phyloP scores from a whole-genome alignment of 2,113 vertebrate species.

The Uropsilus gracilis region DNA sequence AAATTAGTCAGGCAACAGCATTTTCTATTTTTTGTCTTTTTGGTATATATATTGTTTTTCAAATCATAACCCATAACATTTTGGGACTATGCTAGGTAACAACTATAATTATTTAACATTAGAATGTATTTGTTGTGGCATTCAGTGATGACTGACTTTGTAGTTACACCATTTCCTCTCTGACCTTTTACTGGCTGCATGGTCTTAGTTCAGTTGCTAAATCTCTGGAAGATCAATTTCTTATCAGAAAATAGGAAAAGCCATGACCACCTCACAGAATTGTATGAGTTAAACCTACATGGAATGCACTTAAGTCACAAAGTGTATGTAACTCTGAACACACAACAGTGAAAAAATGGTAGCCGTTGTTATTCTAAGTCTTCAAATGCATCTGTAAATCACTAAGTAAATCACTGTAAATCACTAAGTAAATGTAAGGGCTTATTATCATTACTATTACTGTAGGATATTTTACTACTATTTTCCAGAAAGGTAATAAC shows the following conservation, averaged over 20 bases:
- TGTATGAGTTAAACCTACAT: background rate
- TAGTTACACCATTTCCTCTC: background rate
- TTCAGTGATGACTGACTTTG: background rate
- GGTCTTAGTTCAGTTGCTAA: background rate
- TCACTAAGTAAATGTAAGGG: background rate
- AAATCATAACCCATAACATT: background rate
- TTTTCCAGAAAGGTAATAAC: background rate
- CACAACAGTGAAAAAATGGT: background rate
- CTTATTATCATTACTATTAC: slow-evolving; percentile 12
- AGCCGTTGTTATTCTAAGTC: background rate
- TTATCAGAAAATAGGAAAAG: background rate
- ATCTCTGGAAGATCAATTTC: background rate
- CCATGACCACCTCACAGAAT: background rate
- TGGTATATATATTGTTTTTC: background rate
- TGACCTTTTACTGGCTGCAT: background rate
- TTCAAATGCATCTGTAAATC: background rate
- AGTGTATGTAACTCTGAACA: background rate
- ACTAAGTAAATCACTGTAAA: background rate
- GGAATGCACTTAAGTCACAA: background rate
- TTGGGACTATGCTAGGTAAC: background rate
- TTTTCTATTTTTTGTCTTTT: background rate
- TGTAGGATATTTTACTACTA: slow-evolving; percentile 5
- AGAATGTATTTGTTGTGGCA: background rate
- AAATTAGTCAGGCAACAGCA: background rate
- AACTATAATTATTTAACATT: background rate